A percentile compares a stretch with the other conserved stretches of the same genome.
Evolutionary conservation across 2,113 vertebrate species (phyloP).

Genomic region (Muntiacus muntjak): DNA sequence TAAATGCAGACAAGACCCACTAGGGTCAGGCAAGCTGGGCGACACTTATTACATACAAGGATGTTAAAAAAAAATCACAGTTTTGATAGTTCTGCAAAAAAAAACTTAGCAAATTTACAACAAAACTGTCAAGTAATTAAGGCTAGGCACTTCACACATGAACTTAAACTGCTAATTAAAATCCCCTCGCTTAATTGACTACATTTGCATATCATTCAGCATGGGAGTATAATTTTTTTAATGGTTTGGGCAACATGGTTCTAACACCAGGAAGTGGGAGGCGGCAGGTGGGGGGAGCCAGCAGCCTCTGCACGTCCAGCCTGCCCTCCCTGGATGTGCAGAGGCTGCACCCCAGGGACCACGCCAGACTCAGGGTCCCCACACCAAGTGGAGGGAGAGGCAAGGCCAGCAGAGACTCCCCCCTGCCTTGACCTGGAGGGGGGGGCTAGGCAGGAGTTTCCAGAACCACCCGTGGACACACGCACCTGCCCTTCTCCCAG

Average conservation of each 20-base stretch:
- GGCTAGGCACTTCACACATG: slow-evolving; percentile 87
- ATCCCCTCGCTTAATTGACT: slow-evolving; percentile 89
- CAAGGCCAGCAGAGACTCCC: neutral
- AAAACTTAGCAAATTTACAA: slow-evolving; percentile 86
- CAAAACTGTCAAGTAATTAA: slow-evolving; percentile 91
- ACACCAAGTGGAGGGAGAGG: neutral
- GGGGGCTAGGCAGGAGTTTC: neutral
- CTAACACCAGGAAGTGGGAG: slow-evolving; percentile 38
- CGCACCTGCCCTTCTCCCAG: neutral
- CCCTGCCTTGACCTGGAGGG: too few relatives aligned
- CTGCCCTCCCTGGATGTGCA: neutral
- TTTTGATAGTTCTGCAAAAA: slow-evolving; percentile 83
- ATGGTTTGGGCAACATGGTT: slow-evolving; percentile 73
- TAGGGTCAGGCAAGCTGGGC: slow-evolving; percentile 69
- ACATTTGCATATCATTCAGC: slow-evolving; percentile 88
- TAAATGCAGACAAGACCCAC: slow-evolving; percentile 16
- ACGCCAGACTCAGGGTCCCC: fast-evolving
- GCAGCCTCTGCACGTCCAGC: neutral
- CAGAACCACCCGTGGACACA: fast-evolving
- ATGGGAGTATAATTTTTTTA: slow-evolving; percentile 69
- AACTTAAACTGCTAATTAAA: slow-evolving; percentile 92
- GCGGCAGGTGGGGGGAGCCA: slow-evolving; percentile 44
- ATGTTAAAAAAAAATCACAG: slow-evolving; percentile 79
- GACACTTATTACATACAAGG: slow-evolving; percentile 55
- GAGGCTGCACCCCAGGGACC: neutral